Evolutionary conservation across 2,113 vertebrate species (phyloP), one percentile per base, ranked within the genome.

Genomic region (Arothron firmamentum): DNA sequence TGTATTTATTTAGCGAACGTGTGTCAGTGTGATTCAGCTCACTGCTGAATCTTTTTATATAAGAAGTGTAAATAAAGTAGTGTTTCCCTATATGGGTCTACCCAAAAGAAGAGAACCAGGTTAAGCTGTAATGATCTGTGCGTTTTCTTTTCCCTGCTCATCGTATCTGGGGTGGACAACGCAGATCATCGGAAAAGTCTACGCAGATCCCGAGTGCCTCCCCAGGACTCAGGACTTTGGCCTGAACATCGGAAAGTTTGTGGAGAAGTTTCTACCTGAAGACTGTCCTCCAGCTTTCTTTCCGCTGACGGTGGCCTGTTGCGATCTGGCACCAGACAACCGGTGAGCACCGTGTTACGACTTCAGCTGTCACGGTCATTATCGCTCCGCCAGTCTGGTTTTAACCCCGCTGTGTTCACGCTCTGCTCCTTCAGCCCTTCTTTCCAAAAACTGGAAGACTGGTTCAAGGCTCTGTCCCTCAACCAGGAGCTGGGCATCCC

Each of bases 121-220:
- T 10, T 38, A 38, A 38, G 12, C 9, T 38, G 31, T 9, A 12
- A 38, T 10, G 9, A 38, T 38, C 34, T 38, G 9, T 10, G 2
- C 12, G 34, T 38, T 38, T 38, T 10, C 34, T 12, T 38, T 38
- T 38, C 34, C 34, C 34, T 12, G 34, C 34, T 38, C 34, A 12
- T 38, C 34, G 9, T 38, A 9, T 38, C 34, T 12, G 8, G 34
- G 1, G 8, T 4, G 34, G 25, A 28, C 56, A 2, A 56, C 65
- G 16, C 69, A 99, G 96, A 99, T 99, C 79, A 97, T 98, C 45
- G 96, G 96, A n/a, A 95, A 95, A 77, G 96, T 99, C 52, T 94
- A 94, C 42, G 96, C 96, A 3, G 96, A 98, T 78, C 96, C 96
- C 0, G 96, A 99, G 75, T 98, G 94, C 77, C 91, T 99, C 53